These are phyloP conservation scores for Rafetus swinhoei DNA, from an alignment of 2,113 vertebrate genomes.

Conservation along the genomic window DNA sequence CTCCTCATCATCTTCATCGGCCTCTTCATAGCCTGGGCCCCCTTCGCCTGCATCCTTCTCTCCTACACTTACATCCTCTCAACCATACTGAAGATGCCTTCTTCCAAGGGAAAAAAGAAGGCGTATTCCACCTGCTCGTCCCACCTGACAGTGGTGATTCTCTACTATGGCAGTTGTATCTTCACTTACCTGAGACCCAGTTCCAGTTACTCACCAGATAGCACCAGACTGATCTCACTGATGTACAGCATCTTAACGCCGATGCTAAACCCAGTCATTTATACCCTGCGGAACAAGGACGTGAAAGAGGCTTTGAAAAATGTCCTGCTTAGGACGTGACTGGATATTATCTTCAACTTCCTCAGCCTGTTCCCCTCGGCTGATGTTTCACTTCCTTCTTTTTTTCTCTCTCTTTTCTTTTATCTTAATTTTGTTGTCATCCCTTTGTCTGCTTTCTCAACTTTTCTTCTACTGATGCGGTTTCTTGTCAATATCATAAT, in stretches of 20 bases:
- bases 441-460: no score
- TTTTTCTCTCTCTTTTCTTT: no score
- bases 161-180: slow-evolving; percentile 55
- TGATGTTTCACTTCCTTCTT: background rate
- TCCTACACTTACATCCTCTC: slow-evolving; percentile 51
- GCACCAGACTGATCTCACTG: slow-evolving; percentile 36
- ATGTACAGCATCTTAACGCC: slow-evolving; percentile 56
- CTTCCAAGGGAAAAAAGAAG: slow-evolving; percentile 35
- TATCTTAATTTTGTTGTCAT: no score
- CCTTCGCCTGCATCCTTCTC: slow-evolving; percentile 31
- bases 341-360: background rate
- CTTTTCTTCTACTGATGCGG: no score
- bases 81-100: slow-evolving; percentile 45
- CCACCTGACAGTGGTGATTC: slow-evolving; percentile 48
- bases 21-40: slow-evolving; percentile 28
- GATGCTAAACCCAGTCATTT: slow-evolving; percentile 61
- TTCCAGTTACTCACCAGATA: slow-evolving; percentile 6
- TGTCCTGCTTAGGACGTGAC: background rate
- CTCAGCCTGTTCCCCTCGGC: background rate
- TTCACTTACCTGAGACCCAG: slow-evolving; percentile 46
- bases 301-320: slow-evolving; percentile 32
- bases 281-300: slow-evolving; percentile 57
- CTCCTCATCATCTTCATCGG: slow-evolving; percentile 31
- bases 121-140: slow-evolving; percentile 66
- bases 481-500: no score